Base-by-base conservation (phyloP, 2,888 invertebrate genomes). In the Scrobipalpa costella region DNA sequence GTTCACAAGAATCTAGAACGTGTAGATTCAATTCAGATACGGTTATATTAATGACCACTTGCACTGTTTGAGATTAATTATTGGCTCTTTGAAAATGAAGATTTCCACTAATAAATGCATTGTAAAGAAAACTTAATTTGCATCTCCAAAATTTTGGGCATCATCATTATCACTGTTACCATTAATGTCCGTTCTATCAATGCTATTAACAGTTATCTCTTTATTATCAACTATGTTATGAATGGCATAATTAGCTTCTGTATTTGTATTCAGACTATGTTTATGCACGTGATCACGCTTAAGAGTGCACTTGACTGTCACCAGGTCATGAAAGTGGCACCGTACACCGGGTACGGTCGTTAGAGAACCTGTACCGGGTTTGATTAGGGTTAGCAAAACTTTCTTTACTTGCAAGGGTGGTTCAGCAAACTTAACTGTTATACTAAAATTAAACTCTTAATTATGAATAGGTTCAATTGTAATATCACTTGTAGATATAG, bases 311-410 rank as follows among this genome's bases (percentile, higher is more conserved):
- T 74, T 73, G 70, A 66, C 69, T 72, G 71, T 74, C 69, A 69
- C 67, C 72, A 69, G 79, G 79, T 74, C 77, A 81, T 65, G 87
- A 88, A 88, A 89, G 88, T 85, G 73, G 83, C 74, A 76, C 79
- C 74, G 71, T 80, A 80, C 83, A 81, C 85, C 80, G 75, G 73
- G 69, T 79, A 78, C 73, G 81, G 84, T 79, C 81, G 82, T 82
- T 81, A 83, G 78, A 82, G 78, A 76, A 76, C 80, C 80, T 77
- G 78, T 73, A 75, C 64, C 68, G 68, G 70, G 75, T 73, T 77
- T 73, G 76, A 11, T 3, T 50, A 65, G 65, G 63, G 65, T 57
- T 64, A 49, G 7, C 64, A 50, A 21, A 38, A n/a, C 2, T 50
- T 17, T 7, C 1, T 7, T 0, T 19, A 27, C 5, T 50, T 5